Percentiles rank a stretch among this genome's conserved stretches.
Evolutionary conservation across 2,113 vertebrate species (phyloP).

Genomic region (Crotalus tigris): DNA sequence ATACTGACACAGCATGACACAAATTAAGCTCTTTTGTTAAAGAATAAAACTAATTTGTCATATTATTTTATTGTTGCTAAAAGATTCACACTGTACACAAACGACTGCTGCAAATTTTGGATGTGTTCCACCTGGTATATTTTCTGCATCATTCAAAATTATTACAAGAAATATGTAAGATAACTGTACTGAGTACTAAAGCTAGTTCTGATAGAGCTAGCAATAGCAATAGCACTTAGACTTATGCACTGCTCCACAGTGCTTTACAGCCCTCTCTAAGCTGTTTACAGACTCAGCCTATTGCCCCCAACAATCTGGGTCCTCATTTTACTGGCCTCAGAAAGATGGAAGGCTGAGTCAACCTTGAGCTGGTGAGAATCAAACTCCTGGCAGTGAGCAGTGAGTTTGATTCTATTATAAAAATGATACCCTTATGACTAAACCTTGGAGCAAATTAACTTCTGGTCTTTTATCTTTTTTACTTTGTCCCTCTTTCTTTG

Average conservation of each 20-base stretch:
- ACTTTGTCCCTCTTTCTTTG: neutral
- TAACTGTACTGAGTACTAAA: neutral
- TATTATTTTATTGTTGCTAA: conserved; percentile 29
- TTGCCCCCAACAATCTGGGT: too few relatives aligned
- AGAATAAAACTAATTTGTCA: conserved; percentile 44
- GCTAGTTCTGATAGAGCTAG: neutral
- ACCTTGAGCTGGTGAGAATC: too few relatives aligned
- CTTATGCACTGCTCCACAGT: too few relatives aligned
- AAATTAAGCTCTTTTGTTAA: conserved; percentile 29
- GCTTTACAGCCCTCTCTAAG: too few relatives aligned
- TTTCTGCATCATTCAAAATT: conserved; percentile 2
- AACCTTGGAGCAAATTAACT: neutral
- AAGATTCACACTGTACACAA: conserved; percentile 29
- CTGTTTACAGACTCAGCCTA: too few relatives aligned
- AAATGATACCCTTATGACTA: neutral
- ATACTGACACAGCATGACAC: conserved; percentile 24
- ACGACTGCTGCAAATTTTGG: conserved; percentile 25
- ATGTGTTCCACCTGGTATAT: neutral
- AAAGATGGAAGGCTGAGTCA: too few relatives aligned
- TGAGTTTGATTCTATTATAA: too few relatives aligned
- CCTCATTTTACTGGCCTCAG: too few relatives aligned
- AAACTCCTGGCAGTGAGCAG: too few relatives aligned
- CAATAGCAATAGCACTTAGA: too few relatives aligned
- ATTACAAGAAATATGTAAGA: conserved; percentile 12
- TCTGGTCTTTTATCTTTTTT: neutral